These are phyloP conservation scores for Xyrichtys novacula DNA, from an alignment of 2,797 vertebrate species.

Conservation along the genomic window DNA sequence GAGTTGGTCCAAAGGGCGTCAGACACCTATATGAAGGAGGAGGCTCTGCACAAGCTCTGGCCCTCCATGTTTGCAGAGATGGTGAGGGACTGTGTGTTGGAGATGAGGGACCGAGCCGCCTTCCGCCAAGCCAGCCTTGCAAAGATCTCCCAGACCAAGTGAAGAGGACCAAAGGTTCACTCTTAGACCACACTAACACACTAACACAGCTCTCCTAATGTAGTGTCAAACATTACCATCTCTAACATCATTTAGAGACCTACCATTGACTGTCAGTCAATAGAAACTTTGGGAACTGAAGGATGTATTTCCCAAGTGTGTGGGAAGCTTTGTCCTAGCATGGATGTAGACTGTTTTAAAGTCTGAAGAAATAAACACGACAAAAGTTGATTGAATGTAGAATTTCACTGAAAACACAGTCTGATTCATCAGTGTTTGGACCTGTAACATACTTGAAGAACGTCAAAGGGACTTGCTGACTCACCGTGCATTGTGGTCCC, in stretches of 20 bases:
- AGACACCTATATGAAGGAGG: slow-evolving; percentile 92
- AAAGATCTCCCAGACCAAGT: slow-evolving; percentile 79
- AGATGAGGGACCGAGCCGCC: slow-evolving; percentile 89
- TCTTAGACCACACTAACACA: slow-evolving; percentile 33
- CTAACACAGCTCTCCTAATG: slow-evolving; percentile 32
- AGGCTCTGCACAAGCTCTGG: slow-evolving; percentile 95
- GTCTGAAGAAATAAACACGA: slow-evolving; percentile 37
- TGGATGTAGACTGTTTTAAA: slow-evolving; percentile 47
- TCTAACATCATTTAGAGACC: slow-evolving; percentile 48
- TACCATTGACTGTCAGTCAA: slow-evolving; percentile 31
- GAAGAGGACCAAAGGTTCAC: slow-evolving; percentile 66
- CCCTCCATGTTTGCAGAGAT: slow-evolving; percentile 96
- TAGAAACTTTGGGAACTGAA: slow-evolving; percentile 36
- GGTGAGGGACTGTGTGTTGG: slow-evolving; percentile 93
- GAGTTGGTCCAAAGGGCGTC: slow-evolving; percentile 90
- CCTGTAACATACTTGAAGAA: slow-evolving; percentile 58
- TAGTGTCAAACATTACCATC: slow-evolving; percentile 41
- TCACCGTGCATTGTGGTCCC: slow-evolving; percentile 51
- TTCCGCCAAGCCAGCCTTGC: slow-evolving; percentile 91
- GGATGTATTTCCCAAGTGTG: slow-evolving; percentile 28
- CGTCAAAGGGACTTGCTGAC: slow-evolving; percentile 45
- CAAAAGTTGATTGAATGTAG: slow-evolving; percentile 75
- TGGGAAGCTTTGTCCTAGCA: slow-evolving; percentile 34
- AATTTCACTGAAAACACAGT: slow-evolving; percentile 54
- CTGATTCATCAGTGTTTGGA: slow-evolving; percentile 49